A percentile compares a stretch with the other conserved stretches of the same genome.
phyloP scores from a whole-genome alignment of 2,797 vertebrate genomes.

The Iguana delicatissima region DNA sequence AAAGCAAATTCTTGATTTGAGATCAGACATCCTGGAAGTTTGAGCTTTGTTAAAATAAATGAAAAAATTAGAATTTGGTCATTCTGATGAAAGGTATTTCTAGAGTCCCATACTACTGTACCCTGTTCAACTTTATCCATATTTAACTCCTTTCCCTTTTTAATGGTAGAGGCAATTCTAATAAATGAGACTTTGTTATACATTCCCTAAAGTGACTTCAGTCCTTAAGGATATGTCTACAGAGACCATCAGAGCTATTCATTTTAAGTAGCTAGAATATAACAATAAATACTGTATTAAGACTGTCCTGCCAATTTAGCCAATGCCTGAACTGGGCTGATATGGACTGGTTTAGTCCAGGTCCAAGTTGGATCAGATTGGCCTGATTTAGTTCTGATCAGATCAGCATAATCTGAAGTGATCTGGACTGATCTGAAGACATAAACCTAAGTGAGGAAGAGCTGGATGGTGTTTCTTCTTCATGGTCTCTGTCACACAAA shows the following conservation, averaged over 20 bases:
- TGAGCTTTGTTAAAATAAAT: not conserved
- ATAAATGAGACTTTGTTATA: not conserved
- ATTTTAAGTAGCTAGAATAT: slow-evolving; percentile 1
- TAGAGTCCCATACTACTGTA: not conserved
- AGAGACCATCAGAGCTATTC: slow-evolving; percentile 3
- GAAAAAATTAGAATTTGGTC: not conserved
- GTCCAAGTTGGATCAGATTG: no score
- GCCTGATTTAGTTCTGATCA: no score
- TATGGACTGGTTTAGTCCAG: no score
- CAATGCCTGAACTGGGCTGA: no score
- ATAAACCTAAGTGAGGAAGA: no score
- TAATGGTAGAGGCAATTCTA: not conserved
- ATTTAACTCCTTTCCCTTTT: not conserved
- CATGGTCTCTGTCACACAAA: no score
- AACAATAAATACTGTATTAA: not conserved
- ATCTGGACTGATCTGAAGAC: no score
- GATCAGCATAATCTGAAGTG: no score
- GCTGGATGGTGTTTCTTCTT: no score
- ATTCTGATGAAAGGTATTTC: not conserved
- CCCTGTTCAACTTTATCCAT: not conserved
- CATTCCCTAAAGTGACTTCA: not conserved
- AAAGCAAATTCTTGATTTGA: not conserved
- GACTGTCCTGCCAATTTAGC: no score
- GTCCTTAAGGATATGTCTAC: not conserved
- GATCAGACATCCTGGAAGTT: not conserved